Percentiles rank a stretch among this genome's conserved stretches.
phyloP scores from a whole-genome alignment of 53 echinoderm and acorn worm species.

The Temnopleurus reevesii region DNA sequence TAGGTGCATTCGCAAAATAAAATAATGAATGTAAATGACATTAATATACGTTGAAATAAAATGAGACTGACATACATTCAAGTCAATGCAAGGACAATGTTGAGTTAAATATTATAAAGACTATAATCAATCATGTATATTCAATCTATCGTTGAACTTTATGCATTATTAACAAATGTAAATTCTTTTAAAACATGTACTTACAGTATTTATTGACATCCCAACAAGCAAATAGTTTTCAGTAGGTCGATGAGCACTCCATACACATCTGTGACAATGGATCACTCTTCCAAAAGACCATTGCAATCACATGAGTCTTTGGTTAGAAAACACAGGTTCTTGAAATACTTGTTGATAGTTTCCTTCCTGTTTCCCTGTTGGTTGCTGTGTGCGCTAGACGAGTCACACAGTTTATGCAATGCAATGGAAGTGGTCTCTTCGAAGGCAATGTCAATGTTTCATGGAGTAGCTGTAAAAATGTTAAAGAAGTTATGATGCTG shows the following conservation, averaged over 20 bases:
- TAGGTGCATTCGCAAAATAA: too few species aligned
- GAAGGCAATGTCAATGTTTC: too few species aligned
- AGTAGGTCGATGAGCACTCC: not conserved
- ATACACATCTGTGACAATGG: not conserved
- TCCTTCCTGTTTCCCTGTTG: constrained; percentile 11
- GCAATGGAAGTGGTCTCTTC: not conserved
- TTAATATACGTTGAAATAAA: too few species aligned
- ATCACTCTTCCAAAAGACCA: not conserved
- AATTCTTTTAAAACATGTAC: not conserved
- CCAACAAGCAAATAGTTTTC: not conserved
- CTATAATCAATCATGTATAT: too few species aligned
- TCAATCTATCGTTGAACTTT: too few species aligned
- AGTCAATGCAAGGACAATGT: too few species aligned
- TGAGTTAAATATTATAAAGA: too few species aligned
- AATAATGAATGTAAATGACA: too few species aligned
- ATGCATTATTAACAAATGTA: too few species aligned
- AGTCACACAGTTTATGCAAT: not conserved
- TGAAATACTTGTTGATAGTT: not conserved
- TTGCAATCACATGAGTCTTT: constrained; percentile 2
- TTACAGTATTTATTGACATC: constrained; percentile 38
- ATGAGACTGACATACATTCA: too few species aligned
- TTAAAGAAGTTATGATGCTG: too few species aligned
- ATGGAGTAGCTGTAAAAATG: too few species aligned
- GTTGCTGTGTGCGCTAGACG: not conserved
- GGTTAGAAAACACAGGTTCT: not conserved